phyloP scores from a whole-genome alignment of 1,140 invertebrate genomes.

The Pogonomyrmex californicus region DNA sequence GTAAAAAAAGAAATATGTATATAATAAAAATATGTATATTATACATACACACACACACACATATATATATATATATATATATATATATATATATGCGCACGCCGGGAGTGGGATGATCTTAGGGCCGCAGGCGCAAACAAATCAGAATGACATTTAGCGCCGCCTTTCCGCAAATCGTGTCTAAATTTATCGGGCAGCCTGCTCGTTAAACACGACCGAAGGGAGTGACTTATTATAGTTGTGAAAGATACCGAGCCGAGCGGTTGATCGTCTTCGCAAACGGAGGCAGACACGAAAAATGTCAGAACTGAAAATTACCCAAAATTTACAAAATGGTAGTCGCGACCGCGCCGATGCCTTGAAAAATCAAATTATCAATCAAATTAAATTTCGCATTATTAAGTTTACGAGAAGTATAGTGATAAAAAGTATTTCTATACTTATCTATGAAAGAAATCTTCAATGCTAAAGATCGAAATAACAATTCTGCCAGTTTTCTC shows the following conservation, averaged over 20 bases:
- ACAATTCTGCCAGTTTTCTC: not conserved
- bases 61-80: no score
- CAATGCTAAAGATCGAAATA: not conserved
- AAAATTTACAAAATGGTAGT: not conserved
- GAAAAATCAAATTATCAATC: no score
- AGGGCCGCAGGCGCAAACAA: slow-evolving; percentile 59
- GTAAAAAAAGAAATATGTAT: slow-evolving; percentile 39
- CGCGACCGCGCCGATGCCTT: not conserved
- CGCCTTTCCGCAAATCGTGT: slow-evolving; percentile 49
- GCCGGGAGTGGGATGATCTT: slow-evolving; percentile 37
- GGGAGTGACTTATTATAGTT: slow-evolving; percentile 54
- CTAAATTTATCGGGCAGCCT: slow-evolving; percentile 42
- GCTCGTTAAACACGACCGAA: slow-evolving; percentile 42
- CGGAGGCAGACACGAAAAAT: not conserved
- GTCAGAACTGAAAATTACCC: not conserved
- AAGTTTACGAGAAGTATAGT: not conserved
- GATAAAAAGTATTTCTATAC: not conserved
- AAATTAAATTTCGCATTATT: not conserved
- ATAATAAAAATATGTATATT: slow-evolving; percentile 35
- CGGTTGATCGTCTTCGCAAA: slow-evolving; percentile 41
- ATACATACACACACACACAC: not conserved
- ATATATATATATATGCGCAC: slow-evolving; percentile 8
- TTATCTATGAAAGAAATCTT: not conserved
- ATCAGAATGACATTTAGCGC: slow-evolving; percentile 62
- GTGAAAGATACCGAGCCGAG: slow-evolving; percentile 56